These are phyloP conservation scores for Pterois miles DNA, from an alignment of 2,797 vertebrate genomes.

Conservation along the genomic window DNA sequence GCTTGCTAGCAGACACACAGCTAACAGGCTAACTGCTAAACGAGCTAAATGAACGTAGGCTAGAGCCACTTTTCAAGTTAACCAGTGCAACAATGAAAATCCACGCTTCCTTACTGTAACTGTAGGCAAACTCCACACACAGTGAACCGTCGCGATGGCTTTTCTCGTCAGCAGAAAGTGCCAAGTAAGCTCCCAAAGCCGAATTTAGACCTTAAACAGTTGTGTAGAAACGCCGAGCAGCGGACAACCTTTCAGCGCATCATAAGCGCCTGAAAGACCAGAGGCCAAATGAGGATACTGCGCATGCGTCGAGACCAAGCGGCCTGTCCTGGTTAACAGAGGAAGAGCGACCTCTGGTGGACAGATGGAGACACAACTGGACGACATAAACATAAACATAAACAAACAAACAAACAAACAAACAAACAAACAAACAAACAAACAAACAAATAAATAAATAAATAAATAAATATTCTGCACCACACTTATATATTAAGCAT, in stretches of 20 bases:
- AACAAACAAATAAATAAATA: too few relatives aligned
- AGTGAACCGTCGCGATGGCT: neutral
- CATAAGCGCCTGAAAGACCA: constrained; percentile 69
- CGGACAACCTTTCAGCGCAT: constrained; percentile 65
- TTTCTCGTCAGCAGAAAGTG: constrained; percentile 35
- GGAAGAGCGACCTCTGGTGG: constrained; percentile 58
- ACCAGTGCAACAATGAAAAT: constrained; percentile 7
- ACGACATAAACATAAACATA: too few relatives aligned
- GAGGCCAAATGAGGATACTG: constrained; percentile 75
- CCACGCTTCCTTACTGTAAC: constrained; percentile 21
- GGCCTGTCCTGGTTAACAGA: neutral
- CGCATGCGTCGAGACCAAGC: constrained; percentile 62
- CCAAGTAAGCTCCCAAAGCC: constrained; percentile 31
- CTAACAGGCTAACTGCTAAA: constrained; percentile 54
- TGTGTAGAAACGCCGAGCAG: constrained; percentile 45
- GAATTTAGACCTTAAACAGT: constrained; percentile 49
- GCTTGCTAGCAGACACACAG: constrained; percentile 29
- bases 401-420: too few relatives aligned
- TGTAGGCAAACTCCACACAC: constrained; percentile 1
- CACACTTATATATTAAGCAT: neutral
- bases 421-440: too few relatives aligned
- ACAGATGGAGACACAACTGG: neutral
- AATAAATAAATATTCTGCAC: too few relatives aligned
- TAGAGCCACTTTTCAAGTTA: constrained; percentile 26
- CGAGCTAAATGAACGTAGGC: constrained; percentile 39